Conservation (phyloP, 2,888 invertebrate genomes). For the Andricus curvator region DNA sequence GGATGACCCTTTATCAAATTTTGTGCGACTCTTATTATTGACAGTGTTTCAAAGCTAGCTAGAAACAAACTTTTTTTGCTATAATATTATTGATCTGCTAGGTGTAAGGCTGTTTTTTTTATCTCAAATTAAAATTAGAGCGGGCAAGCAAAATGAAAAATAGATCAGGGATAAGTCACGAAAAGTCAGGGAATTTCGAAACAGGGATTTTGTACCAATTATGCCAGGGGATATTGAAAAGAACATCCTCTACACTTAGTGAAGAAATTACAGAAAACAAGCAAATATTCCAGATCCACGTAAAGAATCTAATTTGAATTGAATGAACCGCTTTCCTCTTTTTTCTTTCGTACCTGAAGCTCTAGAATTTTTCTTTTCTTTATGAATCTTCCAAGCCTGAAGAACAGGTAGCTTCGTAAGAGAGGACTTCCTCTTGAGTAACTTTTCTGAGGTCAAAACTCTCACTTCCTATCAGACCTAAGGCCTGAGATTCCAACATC, state of each 20-base stretch:
- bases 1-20: too few relatives aligned
- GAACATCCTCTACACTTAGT: neutral
- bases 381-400: neutral
- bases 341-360: constrained; percentile 15
- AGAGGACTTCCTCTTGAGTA: constrained; percentile 41
- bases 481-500: constrained; percentile 18
- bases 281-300: neutral
- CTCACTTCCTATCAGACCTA: constrained; percentile 22
- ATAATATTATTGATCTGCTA: too few relatives aligned
- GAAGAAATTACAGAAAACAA: constrained; percentile 8
- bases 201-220: too few relatives aligned
- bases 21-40: too few relatives aligned
- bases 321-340: constrained; percentile 22
- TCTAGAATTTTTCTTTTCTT: constrained; percentile 2
- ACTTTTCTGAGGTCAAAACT: constrained; percentile 36
- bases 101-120: too few relatives aligned
- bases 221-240: neutral
- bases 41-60: too few relatives aligned
- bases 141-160: too few relatives aligned
- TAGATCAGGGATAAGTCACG: too few relatives aligned
- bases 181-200: too few relatives aligned
- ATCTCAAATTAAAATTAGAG: too few relatives aligned
- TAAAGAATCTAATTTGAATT: constrained; percentile 34
- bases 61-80: too few relatives aligned
- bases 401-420: constrained; percentile 29